phyloP scores from a whole-genome alignment of 1,140 invertebrate species.

The Pseudomyrmex gracilis region DNA sequence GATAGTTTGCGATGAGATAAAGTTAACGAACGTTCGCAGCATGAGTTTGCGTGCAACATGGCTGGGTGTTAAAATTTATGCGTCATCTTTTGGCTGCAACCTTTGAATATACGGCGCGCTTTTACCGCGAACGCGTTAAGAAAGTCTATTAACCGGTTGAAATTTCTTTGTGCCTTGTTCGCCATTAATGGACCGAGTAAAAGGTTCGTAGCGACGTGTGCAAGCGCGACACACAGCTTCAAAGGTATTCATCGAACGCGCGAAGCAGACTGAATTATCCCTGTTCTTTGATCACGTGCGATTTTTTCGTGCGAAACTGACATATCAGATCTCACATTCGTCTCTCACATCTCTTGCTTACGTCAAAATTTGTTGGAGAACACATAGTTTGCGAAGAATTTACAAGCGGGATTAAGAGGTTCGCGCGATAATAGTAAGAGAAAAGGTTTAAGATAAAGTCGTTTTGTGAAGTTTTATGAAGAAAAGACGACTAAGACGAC shows the following conservation, averaged over 20 bases:
- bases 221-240: background rate
- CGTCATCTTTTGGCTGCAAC: background rate
- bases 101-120: constrained; percentile 28
- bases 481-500: constrained; percentile 21
- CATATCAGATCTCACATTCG: background rate
- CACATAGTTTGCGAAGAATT: constrained; percentile 7
- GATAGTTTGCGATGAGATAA: background rate
- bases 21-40: constrained; percentile 28
- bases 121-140: constrained; percentile 47
- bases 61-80: constrained; percentile 33
- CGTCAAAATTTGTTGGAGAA: constrained; percentile 5
- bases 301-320: constrained; percentile 15
- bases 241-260: constrained; percentile 34
- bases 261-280: constrained; percentile 10
- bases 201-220: constrained; percentile 17
- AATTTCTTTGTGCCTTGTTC: constrained; percentile 51
- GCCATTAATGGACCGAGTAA: constrained; percentile 51
- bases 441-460: constrained; percentile 16
- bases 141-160: constrained; percentile 54
- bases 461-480: constrained; percentile 19
- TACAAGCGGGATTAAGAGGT: constrained; percentile 37
- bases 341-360: background rate
- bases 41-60: background rate
- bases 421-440: background rate
- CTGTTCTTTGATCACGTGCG: constrained; percentile 41